Conservation (phyloP, 2,888 invertebrate species). For the Odontocolon sp. region DNA sequence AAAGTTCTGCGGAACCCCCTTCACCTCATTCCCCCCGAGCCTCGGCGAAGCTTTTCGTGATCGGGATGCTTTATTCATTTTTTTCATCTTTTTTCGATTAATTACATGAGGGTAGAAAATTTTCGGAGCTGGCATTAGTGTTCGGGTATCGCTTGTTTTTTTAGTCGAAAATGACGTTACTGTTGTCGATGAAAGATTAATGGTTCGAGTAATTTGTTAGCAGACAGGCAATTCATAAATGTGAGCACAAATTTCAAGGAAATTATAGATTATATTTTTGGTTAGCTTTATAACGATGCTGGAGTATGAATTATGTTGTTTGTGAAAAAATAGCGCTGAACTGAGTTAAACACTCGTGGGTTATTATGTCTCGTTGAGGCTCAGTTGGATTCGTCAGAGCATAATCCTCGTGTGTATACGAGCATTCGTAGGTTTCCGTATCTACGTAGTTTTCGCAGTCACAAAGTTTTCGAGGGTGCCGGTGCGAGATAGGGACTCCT, state of each 20-base stretch:
- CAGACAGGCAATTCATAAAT: neutral
- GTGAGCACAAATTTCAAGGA: neutral
- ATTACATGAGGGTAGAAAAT: slow-evolving; percentile 5
- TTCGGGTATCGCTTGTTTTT: neutral
- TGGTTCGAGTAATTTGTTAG: neutral
- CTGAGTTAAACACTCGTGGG: slow-evolving; percentile 17
- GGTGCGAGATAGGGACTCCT: neutral
- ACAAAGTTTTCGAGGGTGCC: slow-evolving; percentile 2
- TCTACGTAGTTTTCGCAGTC: neutral
- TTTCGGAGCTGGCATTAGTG: slow-evolving; percentile 7
- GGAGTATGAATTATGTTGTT: neutral
- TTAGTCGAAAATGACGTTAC: too few species aligned
- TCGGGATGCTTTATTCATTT: slow-evolving; percentile 34
- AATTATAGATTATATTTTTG: neutral
- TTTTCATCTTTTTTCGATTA: slow-evolving; percentile 5
- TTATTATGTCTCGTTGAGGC: slow-evolving; percentile 22
- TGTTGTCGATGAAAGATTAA: neutral
- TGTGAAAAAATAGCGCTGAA: neutral
- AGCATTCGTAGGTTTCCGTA: neutral
- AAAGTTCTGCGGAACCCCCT: neutral
- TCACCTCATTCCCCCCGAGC: neutral
- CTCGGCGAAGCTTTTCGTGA: slow-evolving; percentile 8
- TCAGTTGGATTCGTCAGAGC: slow-evolving; percentile 12
- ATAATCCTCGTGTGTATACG: slow-evolving; percentile 26
- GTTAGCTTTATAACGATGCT: neutral